phyloP scores from a whole-genome alignment of 2,113 vertebrate species.

The Oxyruncus cristatus region DNA sequence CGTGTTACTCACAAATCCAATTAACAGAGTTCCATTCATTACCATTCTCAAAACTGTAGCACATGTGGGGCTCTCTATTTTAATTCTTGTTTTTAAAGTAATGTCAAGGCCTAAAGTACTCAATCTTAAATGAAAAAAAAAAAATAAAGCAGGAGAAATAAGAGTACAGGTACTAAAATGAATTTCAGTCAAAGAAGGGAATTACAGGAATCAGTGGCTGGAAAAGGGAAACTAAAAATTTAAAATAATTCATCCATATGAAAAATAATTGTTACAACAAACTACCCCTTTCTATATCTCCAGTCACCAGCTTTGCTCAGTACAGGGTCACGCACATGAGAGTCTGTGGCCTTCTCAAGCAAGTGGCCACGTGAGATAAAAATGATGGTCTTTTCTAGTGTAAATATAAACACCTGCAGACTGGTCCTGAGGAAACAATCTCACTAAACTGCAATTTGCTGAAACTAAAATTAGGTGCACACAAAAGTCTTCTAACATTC shows the following conservation, averaged over 20 bases:
- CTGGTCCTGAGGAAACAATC: not conserved
- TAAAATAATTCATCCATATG: not conserved
- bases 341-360: not conserved
- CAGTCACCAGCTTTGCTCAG: not conserved
- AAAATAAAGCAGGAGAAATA: not conserved
- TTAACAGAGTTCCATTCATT: not conserved
- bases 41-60: not conserved
- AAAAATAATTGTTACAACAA: not conserved
- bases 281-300: not conserved
- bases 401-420: not conserved
- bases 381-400: accelerated
- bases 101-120: not conserved
- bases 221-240: not conserved
- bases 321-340: not conserved
- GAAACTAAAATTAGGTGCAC: not conserved
- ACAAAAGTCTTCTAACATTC: not conserved
- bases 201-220: not conserved
- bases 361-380: not conserved
- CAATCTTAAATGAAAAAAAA: not conserved
- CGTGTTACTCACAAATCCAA: not conserved
- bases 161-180: not conserved
- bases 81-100: not conserved
- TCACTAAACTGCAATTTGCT: not conserved
- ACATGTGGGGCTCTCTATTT: not conserved
- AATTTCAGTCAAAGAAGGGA: not conserved